Evolutionary conservation across 2,797 vertebrate species (phyloP).

Genomic region (Acanthis flammea): DNA sequence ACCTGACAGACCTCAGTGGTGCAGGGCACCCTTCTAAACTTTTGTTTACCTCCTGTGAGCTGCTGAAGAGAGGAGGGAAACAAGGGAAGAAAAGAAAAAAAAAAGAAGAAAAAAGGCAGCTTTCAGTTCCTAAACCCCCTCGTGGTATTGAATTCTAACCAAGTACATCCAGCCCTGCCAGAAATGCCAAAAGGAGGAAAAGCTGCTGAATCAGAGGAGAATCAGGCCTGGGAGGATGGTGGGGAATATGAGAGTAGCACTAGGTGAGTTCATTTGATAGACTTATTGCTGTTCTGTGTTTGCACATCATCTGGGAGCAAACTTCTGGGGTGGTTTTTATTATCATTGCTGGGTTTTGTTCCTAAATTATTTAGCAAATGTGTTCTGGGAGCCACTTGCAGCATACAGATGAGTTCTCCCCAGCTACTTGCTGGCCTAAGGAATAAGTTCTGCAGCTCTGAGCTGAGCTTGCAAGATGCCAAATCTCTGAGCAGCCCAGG

Average conservation of each 20-base stretch:
- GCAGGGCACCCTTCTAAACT: not conserved
- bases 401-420: slow-evolving; percentile 14
- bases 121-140: slow-evolving; percentile 6
- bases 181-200: slow-evolving; percentile 7
- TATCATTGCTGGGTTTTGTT: not conserved
- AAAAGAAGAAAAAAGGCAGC: not conserved
- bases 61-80: not conserved
- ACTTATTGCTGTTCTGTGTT: not conserved
- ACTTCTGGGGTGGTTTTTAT: not conserved
- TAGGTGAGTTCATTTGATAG: not conserved
- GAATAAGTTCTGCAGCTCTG: not conserved
- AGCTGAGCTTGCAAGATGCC: not conserved
- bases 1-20: not conserved
- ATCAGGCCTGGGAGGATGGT: not conserved
- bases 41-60: slow-evolving; percentile 22
- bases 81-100: accelerated
- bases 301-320: slow-evolving; percentile 3
- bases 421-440: not conserved
- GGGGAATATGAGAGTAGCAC: not conserved
- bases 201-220: slow-evolving; percentile 20
- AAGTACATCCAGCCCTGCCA: not conserved
- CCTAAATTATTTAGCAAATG: slow-evolving; percentile 33
- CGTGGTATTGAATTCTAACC: slow-evolving; percentile 29
- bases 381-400: not conserved
- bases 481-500: not conserved